phyloP scores from a whole-genome alignment of 2,797 vertebrate genomes.

The Pseudomugil gertrudae region DNA sequence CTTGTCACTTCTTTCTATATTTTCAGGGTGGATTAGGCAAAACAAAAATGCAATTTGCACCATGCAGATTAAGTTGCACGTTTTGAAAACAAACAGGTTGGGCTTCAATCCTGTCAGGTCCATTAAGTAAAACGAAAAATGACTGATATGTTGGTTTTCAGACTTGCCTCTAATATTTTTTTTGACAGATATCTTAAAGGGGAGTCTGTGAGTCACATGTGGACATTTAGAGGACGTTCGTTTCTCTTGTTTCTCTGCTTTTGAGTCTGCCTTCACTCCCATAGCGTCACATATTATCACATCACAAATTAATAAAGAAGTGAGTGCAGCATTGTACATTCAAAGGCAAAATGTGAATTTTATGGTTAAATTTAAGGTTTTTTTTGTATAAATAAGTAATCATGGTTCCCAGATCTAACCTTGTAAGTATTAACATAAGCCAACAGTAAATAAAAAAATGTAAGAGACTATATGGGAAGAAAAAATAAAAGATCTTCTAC shows the following conservation, averaged over 20 bases:
- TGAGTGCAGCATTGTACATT: neutral
- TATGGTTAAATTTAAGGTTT: neutral
- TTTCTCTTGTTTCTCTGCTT: neutral
- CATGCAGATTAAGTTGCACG: conserved; percentile 62
- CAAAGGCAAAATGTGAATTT: neutral
- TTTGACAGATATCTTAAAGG: conserved; percentile 31
- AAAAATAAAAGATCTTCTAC: neutral
- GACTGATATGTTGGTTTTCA: conserved; percentile 29
- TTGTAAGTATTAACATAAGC: neutral
- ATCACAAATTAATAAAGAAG: neutral
- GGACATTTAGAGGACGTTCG: conserved; percentile 7
- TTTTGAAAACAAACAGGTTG: conserved; percentile 57
- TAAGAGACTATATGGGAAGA: neutral
- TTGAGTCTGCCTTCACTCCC: neutral
- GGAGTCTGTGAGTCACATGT: conserved; percentile 22
- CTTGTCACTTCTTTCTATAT: conserved; percentile 65
- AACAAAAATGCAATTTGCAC: conserved; percentile 66
- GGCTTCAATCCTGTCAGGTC: conserved; percentile 31
- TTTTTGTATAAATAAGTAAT: neutral
- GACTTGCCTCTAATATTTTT: conserved; percentile 18
- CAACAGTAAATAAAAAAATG: no score
- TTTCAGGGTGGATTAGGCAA: conserved; percentile 66
- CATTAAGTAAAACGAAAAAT: conserved; percentile 19
- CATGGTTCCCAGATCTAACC: neutral
- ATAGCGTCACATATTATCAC: neutral